Percentiles rank a stretch among this genome's conserved stretches.
Conservation (phyloP, 2,888 invertebrate genomes). For the Argyresthia goedartella region DNA sequence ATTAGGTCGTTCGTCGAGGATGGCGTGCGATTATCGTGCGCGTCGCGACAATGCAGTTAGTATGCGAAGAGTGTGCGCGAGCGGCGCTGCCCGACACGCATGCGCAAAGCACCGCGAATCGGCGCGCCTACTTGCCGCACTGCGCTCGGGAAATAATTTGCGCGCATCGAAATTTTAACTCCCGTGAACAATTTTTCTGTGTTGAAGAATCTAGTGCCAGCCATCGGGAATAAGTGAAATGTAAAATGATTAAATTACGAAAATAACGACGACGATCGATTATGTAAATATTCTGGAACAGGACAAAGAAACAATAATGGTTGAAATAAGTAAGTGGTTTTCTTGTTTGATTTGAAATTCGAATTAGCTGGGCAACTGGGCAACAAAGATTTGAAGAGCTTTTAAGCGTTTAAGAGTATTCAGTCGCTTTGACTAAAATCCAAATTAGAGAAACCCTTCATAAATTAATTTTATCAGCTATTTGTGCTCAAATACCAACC, state of each 20-base stretch:
- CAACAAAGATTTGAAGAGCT: neutral
- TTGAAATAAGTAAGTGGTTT: slow-evolving; percentile 27
- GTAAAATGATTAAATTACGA: neutral
- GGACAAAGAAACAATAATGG: slow-evolving; percentile 18
- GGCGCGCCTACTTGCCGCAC: slow-evolving; percentile 10
- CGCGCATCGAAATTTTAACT: neutral
- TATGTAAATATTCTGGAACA: neutral
- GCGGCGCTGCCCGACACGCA: slow-evolving; percentile 49
- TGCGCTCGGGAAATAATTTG: neutral
- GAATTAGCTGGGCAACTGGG: neutral
- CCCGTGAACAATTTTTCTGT: neutral
- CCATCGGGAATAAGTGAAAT: neutral
- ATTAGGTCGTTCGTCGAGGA: slow-evolving; percentile 41
- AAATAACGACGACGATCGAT: neutral
- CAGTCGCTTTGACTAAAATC: too few relatives aligned
- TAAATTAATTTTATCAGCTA: too few relatives aligned
- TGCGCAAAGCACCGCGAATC: slow-evolving; percentile 27
- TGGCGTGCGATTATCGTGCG: slow-evolving; percentile 42
- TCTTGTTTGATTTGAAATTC: slow-evolving; percentile 5
- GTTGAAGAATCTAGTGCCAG: neutral
- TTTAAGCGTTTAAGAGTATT: neutral
- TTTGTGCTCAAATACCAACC: too few relatives aligned
- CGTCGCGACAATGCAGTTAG: slow-evolving; percentile 51
- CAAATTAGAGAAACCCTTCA: too few relatives aligned
- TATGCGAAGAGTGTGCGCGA: slow-evolving; percentile 61